Evolutionary conservation across 2,888 invertebrate genomes (phyloP).

Genomic region (Leptopilina drosophilae): DNA sequence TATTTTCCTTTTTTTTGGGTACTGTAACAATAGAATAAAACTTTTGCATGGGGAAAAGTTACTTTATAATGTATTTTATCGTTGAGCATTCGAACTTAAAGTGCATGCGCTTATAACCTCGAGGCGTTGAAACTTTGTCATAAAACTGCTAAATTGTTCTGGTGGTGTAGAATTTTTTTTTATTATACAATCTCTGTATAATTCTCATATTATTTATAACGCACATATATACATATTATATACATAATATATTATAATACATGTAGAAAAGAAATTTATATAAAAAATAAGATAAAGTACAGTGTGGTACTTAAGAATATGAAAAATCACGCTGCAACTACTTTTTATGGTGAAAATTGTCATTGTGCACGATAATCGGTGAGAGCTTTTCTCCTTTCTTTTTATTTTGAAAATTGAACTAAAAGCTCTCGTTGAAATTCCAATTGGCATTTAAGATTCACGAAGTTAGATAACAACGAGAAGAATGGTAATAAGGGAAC

Average conservation of each 20-base stretch:
- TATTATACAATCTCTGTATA: constrained; percentile 9
- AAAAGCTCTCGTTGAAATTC: constrained; percentile 20
- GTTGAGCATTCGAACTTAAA: too few relatives aligned
- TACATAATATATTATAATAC: too few relatives aligned
- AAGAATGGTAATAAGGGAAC: constrained; percentile 30
- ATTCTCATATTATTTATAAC: neutral
- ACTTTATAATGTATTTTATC: too few relatives aligned
- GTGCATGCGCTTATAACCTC: neutral
- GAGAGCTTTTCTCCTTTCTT: neutral
- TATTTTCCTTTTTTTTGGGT: too few relatives aligned
- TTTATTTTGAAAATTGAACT: constrained; percentile 18
- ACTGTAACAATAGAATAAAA: too few relatives aligned
- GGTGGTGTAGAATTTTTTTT: neutral
- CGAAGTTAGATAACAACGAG: constrained; percentile 18
- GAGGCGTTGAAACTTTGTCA: constrained; percentile 10
- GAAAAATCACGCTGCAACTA: too few relatives aligned
- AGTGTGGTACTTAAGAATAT: too few relatives aligned
- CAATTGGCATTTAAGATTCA: constrained; percentile 20
- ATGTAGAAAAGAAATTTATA: too few relatives aligned
- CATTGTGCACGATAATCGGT: constrained; percentile 15
- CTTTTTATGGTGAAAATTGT: constrained; percentile 22
- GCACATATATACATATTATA: neutral
- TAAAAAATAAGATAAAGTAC: too few relatives aligned
- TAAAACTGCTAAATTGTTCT: constrained; percentile 6
- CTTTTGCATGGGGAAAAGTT: too few relatives aligned